These are phyloP conservation scores for Drosophila vallismaia DNA, from an alignment of 2,888 invertebrate genomes.

Conservation along the genomic window DNA sequence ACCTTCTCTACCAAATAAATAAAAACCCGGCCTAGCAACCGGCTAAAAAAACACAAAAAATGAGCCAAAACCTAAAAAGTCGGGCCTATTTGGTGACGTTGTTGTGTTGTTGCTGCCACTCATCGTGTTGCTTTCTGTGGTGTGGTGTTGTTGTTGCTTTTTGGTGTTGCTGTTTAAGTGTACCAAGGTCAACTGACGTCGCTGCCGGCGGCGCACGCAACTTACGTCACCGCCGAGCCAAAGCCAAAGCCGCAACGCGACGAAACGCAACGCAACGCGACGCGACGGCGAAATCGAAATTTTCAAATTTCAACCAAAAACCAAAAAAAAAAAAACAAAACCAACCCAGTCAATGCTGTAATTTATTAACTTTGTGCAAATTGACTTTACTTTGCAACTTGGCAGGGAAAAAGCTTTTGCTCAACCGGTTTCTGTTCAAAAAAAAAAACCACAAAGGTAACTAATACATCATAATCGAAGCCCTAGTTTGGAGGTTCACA, in stretches of 20 bases:
- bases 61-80: neutral
- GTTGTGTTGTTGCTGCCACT: neutral
- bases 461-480: constrained; percentile 34
- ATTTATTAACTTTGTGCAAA: constrained; percentile 65
- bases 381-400: constrained; percentile 23
- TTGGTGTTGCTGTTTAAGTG: constrained; percentile 39
- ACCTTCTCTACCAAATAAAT: constrained; percentile 2
- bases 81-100: constrained; percentile 45
- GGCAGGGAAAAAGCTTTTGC: constrained; percentile 33
- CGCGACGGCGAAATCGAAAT: constrained; percentile 52
- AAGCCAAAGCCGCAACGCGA: neutral
- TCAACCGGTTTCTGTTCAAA: constrained; percentile 44
- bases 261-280: neutral
- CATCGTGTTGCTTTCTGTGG: neutral
- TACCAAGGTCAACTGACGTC: constrained; percentile 61
- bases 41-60: neutral
- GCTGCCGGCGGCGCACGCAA: constrained; percentile 54
- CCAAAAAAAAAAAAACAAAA: constrained; percentile 28
- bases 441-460: constrained; percentile 2
- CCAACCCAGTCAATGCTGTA: constrained; percentile 56
- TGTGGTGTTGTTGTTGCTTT: constrained; percentile 16
- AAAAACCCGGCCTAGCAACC: constrained; percentile 51
- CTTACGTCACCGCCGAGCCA: constrained; percentile 55
- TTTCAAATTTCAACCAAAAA: constrained; percentile 48
- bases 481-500: constrained; percentile 17